Base-by-base conservation (phyloP, 2,797 vertebrate genomes). In the Rallus crepitans region DNA sequence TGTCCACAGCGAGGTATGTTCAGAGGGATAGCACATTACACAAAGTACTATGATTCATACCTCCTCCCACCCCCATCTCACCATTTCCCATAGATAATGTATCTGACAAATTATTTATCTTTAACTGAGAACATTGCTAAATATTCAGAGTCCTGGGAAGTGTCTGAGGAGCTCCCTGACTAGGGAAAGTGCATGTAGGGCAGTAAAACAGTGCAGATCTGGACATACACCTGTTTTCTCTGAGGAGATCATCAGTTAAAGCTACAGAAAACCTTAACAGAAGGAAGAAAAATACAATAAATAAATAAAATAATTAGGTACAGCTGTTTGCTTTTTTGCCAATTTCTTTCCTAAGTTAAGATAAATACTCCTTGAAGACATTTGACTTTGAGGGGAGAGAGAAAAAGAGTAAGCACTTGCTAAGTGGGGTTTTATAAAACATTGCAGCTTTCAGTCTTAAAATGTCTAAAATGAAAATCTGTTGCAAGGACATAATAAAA, bases 391-490 rank as follows among this genome's bases (percentile, higher is more conserved):
- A 63, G 10, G 7, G 31, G 11, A 78, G 65, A 60, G 40, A 33
- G 27, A 66, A 31, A 86, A 42, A 55, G 14, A 56, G 56, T 33
- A 56, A 68, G 18, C 5, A 35, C 15, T 72, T 56, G 21, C 50
- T 27, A 92, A 73, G 39, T 65, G 33, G 37, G 4, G 11, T 73
- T 90, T 84, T 91, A 92, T 79, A 93, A 94, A 65, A 47, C 71
- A 77, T 33, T 81, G 45, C 80, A 85, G 57, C 42, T 95, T 33
- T 87, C 55, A 83, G 56, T 83, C 65, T 94, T 71, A 79, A 94
- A 90, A 72, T 11, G 40, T 72, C 83, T 92, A 77, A 85, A 94
- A 91, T 60, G 57, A 96, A 96, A 95, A 82, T 90, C 61, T 90
- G 28, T 57, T 91, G 42, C 55, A 56, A 69, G 59, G 27, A 60